Conservation (phyloP, 2,113 vertebrate genomes). For the Callipepla californica region DNA sequence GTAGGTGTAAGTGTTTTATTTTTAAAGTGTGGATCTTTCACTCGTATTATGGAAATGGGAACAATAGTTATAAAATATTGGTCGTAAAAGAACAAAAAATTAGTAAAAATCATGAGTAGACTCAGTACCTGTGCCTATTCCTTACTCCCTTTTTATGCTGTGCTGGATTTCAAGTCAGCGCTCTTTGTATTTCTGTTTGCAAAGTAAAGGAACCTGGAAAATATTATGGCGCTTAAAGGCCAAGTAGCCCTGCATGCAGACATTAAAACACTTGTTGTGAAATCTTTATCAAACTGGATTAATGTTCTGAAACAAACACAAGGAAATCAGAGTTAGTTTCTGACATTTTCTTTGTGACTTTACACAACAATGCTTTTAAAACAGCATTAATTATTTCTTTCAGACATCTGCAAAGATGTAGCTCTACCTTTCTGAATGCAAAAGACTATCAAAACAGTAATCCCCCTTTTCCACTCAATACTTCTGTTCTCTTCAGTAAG, state of each 20-base stretch:
- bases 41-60: not conserved
- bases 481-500: not conserved
- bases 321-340: not conserved
- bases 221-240: not conserved
- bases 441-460: not conserved
- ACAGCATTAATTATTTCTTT: not conserved
- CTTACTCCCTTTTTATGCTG: not conserved
- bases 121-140: not conserved
- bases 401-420: not conserved
- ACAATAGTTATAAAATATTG: not conserved
- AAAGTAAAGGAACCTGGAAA: not conserved
- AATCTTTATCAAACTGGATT: not conserved
- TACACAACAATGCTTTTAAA: not conserved
- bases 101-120: not conserved
- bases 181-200: not conserved
- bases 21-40: not conserved
- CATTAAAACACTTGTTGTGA: not conserved
- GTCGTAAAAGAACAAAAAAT: not conserved
- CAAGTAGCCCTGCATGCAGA: not conserved
- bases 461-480: not conserved
- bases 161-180: not conserved
- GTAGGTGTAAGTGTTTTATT: not conserved
- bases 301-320: not conserved
- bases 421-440: not conserved
- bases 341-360: not conserved